These are phyloP conservation scores for Actenoides hombroni DNA, from an alignment of 2,113 vertebrate species.

Conservation along the genomic window DNA sequence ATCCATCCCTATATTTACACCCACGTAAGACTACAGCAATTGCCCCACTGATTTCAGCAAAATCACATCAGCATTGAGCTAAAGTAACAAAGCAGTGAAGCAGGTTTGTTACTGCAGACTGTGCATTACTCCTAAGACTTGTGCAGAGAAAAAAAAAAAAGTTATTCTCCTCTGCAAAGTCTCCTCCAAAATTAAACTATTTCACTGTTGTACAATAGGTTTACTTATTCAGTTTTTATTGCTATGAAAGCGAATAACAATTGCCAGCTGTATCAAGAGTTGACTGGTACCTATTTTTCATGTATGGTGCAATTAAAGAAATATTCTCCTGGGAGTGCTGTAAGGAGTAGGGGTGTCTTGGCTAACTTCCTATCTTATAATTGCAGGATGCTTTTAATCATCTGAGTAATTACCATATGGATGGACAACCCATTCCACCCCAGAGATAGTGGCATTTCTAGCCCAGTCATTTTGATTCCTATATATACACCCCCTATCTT, in stretches of 20 bases:
- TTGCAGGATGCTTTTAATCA: conserved; percentile 61
- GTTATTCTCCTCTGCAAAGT: background rate
- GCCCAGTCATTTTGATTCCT: conserved; percentile 6
- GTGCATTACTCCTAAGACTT: background rate
- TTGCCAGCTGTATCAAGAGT: background rate
- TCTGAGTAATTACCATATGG: background rate
- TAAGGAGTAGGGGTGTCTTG: conserved; percentile 9
- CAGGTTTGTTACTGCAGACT: background rate
- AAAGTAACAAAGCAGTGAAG: background rate
- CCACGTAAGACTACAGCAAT: background rate
- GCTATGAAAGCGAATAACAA: background rate
- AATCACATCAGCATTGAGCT: background rate
- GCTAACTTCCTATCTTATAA: conserved; percentile 14
- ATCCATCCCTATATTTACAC: background rate
- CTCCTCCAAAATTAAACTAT: background rate
- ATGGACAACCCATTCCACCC: conserved; percentile 1
- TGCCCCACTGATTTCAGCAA: background rate
- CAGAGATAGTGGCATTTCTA: background rate
- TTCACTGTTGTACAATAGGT: background rate
- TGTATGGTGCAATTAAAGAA: background rate
- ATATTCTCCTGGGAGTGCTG: background rate
- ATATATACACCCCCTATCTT: conserved; percentile 16
- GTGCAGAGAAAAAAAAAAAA: background rate
- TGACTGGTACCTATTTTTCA: background rate
- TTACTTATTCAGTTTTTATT: background rate